Evolutionary conservation across 2,797 vertebrate species (phyloP).

Genomic region (Catostomus latipinnis): DNA sequence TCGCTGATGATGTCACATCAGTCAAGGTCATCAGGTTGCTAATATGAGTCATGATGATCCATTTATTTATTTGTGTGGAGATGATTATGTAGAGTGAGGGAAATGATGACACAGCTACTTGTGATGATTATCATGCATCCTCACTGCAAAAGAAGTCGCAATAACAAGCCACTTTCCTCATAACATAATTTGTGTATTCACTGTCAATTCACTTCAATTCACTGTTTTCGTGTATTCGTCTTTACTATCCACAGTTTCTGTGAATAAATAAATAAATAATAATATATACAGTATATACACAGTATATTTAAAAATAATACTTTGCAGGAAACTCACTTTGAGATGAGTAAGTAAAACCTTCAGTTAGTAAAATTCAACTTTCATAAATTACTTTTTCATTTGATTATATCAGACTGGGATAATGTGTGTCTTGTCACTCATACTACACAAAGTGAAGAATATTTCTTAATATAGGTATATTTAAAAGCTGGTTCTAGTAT

Average conservation of each 20-base stretch:
- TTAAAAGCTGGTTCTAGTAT: no score
- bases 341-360: slow-evolving; percentile 13
- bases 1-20: slow-evolving; percentile 30
- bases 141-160: slow-evolving; percentile 17
- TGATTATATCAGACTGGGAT: not conserved
- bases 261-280: not conserved
- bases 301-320: not conserved
- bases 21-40: slow-evolving; percentile 33
- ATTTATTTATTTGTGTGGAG: slow-evolving; percentile 1
- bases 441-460: not conserved
- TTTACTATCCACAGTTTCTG: slow-evolving; percentile 1
- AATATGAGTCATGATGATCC: slow-evolving; percentile 31
- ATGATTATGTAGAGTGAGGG: slow-evolving; percentile 12
- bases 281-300: no score
- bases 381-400: slow-evolving; percentile 19
- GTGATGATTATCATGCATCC: slow-evolving; percentile 22
- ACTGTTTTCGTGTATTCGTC: not conserved
- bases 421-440: slow-evolving; percentile 14
- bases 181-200: slow-evolving; percentile 2
- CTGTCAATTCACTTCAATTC: not conserved
- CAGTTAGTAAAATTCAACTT: not conserved
- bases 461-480: no score
- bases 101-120: slow-evolving; percentile 25
- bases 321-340: slow-evolving; percentile 1
- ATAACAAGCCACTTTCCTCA: slow-evolving; percentile 6